phyloP scores from a whole-genome alignment of 2,797 vertebrate genomes.

The Luscinia megarhynchos region DNA sequence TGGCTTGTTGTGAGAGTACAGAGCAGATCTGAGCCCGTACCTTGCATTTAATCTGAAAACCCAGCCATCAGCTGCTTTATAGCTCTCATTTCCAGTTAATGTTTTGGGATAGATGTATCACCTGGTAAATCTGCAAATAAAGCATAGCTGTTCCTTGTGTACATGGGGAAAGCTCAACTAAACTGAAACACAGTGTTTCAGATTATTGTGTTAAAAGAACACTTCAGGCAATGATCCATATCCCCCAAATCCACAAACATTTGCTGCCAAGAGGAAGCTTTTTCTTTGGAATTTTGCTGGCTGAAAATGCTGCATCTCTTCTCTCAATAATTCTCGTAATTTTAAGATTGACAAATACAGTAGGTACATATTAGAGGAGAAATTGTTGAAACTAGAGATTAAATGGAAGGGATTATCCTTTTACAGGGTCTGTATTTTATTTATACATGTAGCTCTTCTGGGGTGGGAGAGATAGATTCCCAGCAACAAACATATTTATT shows the following conservation, averaged over 20 bases:
- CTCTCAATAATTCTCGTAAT: rapidly evolving
- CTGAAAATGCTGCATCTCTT: background rate
- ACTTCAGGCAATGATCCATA: background rate
- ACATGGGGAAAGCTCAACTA: background rate
- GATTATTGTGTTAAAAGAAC: background rate
- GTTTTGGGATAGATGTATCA: background rate
- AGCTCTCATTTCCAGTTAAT: background rate
- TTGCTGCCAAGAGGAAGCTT: background rate
- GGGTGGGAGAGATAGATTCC: background rate
- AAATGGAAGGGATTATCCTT: background rate
- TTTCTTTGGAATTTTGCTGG: background rate
- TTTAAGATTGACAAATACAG: background rate
- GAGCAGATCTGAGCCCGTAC: background rate
- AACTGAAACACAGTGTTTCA: background rate
- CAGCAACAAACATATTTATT: background rate
- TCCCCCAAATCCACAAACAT: background rate
- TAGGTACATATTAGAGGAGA: background rate
- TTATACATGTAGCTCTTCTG: background rate
- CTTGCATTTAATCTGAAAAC: background rate
- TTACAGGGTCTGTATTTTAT: background rate
- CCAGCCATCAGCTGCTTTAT: background rate
- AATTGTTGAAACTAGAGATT: background rate
- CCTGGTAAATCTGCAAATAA: background rate
- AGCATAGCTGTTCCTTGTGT: background rate
- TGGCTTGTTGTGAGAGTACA: background rate